Conservation (phyloP, 2,888 invertebrate species). For the Chloromyia formosa region DNA sequence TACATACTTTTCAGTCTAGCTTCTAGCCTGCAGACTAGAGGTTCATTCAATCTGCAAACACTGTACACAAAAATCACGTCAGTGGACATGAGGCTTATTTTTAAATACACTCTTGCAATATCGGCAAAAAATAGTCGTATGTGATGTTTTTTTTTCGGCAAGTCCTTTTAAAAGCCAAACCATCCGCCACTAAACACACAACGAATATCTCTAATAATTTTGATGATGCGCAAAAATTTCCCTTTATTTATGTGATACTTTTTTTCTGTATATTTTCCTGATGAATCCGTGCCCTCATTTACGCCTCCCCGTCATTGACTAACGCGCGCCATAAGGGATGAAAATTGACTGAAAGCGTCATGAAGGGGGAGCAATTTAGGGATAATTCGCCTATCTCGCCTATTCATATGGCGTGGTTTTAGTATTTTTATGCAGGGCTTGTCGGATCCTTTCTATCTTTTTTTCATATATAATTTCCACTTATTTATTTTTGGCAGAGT, state of each 20-base stretch:
- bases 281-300: constrained; percentile 29
- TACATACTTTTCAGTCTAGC: too few species aligned
- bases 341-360: not conserved
- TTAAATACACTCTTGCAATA: too few species aligned
- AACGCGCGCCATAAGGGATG: not conserved
- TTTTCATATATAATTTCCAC: constrained; percentile 35
- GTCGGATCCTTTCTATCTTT: constrained; percentile 14
- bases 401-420: constrained; percentile 34
- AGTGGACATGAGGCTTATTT: too few species aligned
- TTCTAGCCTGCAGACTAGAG: too few species aligned
- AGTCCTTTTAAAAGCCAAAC: constrained; percentile 4
- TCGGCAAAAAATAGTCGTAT: too few species aligned
- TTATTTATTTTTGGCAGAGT: constrained; percentile 41
- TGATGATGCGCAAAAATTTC: constrained; percentile 48
- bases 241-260: constrained; percentile 20
- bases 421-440: constrained; percentile 37
- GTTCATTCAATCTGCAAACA: too few species aligned
- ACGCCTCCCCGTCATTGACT: not conserved
- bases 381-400: constrained; percentile 9
- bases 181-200: constrained; percentile 30
- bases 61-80: too few species aligned
- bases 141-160: too few species aligned
- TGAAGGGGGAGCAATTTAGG: not conserved
- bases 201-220: constrained; percentile 47
- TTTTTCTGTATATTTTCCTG: too few species aligned